phyloP scores from a whole-genome alignment of 2,113 vertebrate species.

The Pterophyllum scalare region DNA sequence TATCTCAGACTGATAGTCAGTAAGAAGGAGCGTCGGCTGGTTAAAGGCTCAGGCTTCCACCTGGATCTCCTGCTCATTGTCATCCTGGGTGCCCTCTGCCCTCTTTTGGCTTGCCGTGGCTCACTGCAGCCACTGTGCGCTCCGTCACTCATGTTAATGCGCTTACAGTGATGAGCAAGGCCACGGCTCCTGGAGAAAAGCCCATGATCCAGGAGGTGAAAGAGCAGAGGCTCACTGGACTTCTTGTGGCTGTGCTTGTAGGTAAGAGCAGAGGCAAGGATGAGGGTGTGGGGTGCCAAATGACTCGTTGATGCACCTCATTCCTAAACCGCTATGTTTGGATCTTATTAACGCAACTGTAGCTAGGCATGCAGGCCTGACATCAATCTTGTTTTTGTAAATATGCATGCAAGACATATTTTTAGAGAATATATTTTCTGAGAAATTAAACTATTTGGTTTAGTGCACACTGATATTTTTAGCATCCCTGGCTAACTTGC shows the following conservation, averaged over 20 bases:
- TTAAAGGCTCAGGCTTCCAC: conserved; percentile 97
- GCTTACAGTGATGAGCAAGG: conserved; percentile 96
- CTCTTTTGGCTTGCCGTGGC: conserved; percentile 95
- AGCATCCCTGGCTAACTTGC: too few relatives aligned
- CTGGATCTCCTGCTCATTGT: conserved; percentile 96
- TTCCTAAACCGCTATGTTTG: not conserved
- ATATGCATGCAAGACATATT: not conserved
- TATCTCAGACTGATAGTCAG: conserved; percentile 91
- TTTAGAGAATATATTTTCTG: not conserved
- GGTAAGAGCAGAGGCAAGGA: conserved; percentile 82
- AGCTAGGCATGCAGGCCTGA: not conserved
- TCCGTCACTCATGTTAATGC: conserved; percentile 96
- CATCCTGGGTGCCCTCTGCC: conserved; percentile 90
- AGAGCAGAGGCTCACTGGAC: conserved; percentile 94
- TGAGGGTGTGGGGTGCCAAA: not conserved
- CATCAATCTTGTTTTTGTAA: not conserved
- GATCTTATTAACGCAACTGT: not conserved
- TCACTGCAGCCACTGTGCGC: conserved; percentile 93
- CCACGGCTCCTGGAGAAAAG: conserved; percentile 93
- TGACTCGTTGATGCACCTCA: accelerated
- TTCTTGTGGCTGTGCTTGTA: conserved; percentile 90
- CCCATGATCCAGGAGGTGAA: conserved; percentile 96
- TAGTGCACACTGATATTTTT: not conserved
- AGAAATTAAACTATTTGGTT: not conserved
- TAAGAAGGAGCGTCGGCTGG: conserved; percentile 91